A percentile compares a stretch with the other conserved stretches of the same genome.
Conservation (phyloP, 2,888 invertebrate species). For the Plagiodera versicolora region DNA sequence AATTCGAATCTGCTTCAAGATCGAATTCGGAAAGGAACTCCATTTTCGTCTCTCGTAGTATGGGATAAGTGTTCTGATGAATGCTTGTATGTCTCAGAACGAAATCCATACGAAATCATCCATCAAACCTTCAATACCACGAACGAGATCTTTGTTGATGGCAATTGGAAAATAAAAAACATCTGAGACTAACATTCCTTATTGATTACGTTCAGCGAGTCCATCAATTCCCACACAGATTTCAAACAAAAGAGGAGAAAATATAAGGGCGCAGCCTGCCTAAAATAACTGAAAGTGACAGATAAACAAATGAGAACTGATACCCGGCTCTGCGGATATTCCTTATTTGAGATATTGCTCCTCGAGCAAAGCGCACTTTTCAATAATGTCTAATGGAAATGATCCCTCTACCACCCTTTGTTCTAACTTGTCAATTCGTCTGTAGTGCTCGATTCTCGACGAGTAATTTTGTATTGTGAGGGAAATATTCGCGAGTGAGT, state of each 20-base stretch:
- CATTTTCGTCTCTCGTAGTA: too few species aligned
- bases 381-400: conserved; percentile 55
- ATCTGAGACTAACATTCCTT: neutral
- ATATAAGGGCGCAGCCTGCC: conserved; percentile 15
- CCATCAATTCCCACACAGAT: conserved; percentile 15
- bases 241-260: conserved; percentile 17
- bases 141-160: neutral
- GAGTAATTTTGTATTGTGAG: conserved; percentile 4
- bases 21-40: too few species aligned
- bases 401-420: conserved; percentile 29
- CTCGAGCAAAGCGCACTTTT: conserved; percentile 49
- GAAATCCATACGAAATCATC: neutral
- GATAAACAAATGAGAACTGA: conserved; percentile 55
- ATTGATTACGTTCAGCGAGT: conserved; percentile 22
- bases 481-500: conserved; percentile 4
- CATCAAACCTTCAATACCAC: neutral
- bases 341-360: conserved; percentile 53
- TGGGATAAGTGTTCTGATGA: too few species aligned
- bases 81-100: too few species aligned
- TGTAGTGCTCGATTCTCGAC: conserved; percentile 5
- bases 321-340: conserved; percentile 51
- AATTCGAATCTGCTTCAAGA: too few species aligned
- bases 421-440: conserved; percentile 30
- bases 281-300: conserved; percentile 52
- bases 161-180: neutral